A percentile compares a stretch with the other conserved stretches of the same genome.
Evolutionary conservation across 2,113 vertebrate species (phyloP).

Genomic region (rat (Rattus norvegicus)): DNA sequence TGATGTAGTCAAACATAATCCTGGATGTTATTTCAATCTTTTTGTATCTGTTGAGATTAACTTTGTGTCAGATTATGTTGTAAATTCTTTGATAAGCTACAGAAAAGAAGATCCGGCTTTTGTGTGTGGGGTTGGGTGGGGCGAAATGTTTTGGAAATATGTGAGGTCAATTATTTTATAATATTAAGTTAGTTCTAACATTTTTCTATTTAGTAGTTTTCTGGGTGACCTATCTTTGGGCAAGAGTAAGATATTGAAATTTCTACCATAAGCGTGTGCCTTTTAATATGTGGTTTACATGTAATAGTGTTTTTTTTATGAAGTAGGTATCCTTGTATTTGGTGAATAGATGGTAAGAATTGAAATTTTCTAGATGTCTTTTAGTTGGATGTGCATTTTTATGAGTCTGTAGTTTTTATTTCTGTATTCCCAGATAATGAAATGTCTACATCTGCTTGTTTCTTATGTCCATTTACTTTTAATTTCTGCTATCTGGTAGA

Average conservation of each 20-base stretch:
- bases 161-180: background rate
- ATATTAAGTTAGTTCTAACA: background rate
- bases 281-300: background rate
- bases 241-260: background rate
- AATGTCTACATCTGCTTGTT: background rate
- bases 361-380: background rate
- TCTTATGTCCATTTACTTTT: no score
- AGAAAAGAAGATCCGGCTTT: background rate
- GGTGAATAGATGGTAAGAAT: background rate
- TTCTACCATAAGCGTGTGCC: background rate
- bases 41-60: background rate
- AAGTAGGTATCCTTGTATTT: background rate
- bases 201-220: background rate
- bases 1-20: background rate
- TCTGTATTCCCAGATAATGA: background rate
- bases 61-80: background rate
- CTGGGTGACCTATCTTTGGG: background rate
- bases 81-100: background rate
- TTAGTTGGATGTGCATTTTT: background rate
- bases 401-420: background rate
- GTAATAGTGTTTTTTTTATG: background rate
- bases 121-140: background rate
- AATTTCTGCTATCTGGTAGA: background rate
- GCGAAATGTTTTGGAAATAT: background rate
- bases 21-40: background rate